Evolutionary conservation across 2,797 vertebrate genomes (phyloP).

Genomic region (Gymnothorax javanicus): DNA sequence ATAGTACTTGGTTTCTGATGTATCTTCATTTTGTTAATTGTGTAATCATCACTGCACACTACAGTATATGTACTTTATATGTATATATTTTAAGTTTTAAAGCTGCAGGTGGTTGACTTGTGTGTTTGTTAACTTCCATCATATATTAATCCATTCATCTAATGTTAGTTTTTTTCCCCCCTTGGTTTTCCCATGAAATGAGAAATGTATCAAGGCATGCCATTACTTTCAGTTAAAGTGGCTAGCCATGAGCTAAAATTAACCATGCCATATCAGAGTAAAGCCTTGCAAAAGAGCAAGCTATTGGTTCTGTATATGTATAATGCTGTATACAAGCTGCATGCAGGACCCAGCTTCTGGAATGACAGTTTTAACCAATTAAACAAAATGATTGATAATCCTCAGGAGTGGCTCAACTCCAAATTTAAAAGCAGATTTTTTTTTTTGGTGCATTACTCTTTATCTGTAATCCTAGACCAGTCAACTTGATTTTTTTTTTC

Average conservation of each 20-base stretch:
- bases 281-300: constrained; percentile 11
- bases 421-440: constrained; percentile 20
- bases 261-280: background rate
- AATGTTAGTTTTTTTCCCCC: background rate
- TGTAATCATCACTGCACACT: too few species aligned
- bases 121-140: background rate
- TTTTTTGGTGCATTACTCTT: background rate
- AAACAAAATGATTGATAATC: constrained; percentile 22
- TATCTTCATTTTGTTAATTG: too few species aligned
- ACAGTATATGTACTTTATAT: too few species aligned
- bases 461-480: background rate
- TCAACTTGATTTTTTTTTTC: too few species aligned
- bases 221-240: constrained; percentile 2
- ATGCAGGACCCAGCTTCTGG: background rate
- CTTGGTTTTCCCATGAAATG: background rate
- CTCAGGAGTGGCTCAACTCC: background rate
- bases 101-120: background rate
- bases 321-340: constrained; percentile 3
- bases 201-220: background rate
- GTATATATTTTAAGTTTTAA: background rate
- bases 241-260: constrained; percentile 15
- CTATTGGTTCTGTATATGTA: background rate
- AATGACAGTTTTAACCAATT: constrained; percentile 22
- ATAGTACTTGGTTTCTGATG: too few species aligned
- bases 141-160: background rate